phyloP scores from a whole-genome alignment of 92 coral and sea anemone species.

The Muricea muricata region DNA sequence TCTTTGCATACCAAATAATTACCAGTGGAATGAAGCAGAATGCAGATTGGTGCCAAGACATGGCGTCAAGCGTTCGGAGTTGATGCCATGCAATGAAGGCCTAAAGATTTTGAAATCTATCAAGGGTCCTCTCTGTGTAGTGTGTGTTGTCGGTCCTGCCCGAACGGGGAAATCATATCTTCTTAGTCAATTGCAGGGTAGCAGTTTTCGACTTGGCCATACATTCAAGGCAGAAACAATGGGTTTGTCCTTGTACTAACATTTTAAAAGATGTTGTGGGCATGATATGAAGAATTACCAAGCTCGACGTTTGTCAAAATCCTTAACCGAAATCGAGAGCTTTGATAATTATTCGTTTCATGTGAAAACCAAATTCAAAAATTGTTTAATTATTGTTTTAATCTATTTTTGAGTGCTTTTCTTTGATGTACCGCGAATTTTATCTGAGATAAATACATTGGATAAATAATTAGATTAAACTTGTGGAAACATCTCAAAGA shows the following conservation, averaged over 20 bases:
- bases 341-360: no score
- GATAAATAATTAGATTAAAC: no score
- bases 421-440: no score
- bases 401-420: no score
- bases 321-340: no score
- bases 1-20: constrained; percentile 28
- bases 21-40: constrained; percentile 13
- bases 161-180: constrained; percentile 36
- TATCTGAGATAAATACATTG: no score
- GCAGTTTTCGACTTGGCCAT: constrained; percentile 33
- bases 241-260: neutral
- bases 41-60: constrained; percentile 8
- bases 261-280: no score
- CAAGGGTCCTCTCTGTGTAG: constrained; percentile 29
- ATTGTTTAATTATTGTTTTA: no score
- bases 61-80: constrained; percentile 5
- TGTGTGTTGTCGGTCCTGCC: constrained; percentile 38
- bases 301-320: no score
- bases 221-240: constrained; percentile 35
- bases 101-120: neutral
- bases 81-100: constrained; percentile 4
- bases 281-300: neutral
- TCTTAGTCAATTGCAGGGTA: constrained; percentile 32
- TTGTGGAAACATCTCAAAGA: no score
- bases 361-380: no score